Base-by-base conservation (phyloP, 2,888 invertebrate genomes). In the Cephonodes hylas region DNA sequence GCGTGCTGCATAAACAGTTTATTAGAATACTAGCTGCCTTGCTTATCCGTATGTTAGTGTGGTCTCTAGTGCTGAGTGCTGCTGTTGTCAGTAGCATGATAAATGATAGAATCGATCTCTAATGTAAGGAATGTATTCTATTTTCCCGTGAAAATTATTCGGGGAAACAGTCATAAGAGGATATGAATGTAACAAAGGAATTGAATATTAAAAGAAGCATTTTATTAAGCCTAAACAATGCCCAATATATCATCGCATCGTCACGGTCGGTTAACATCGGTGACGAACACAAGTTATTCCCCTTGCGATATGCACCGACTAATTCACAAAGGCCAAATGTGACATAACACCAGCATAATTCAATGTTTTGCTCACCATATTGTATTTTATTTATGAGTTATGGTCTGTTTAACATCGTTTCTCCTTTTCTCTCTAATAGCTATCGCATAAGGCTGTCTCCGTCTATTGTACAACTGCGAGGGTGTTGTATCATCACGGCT, bases 321-420 rank as follows among this genome's bases (percentile, higher is more conserved):
- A 91, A 91, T 91, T 91, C 85, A 89, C 91, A 91, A 91, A 91
- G 91, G 90, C 91, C 92, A 91, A 91, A 91, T 92, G 92, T 91
- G 92, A 91, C 91, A 91, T 92, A 92, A 92, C 92, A 91, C 90
- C 89, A 73, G 87, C 90, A 92, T 91, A 92, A 92, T 92, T 91
- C 91, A 92, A 91, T 93, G 92, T 93, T 93, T 91, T 93, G 93
- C 91, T 92, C 93, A 93, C 93, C 93, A 93, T 93, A 93, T 93
- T 93, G 91, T 92, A 89, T 89, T 93, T 93, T 93, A 93, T 93
- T 93, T 93, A 93, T 93, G 91, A 91, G 91, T 91, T 89, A 92
- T 91, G 89, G 86, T 73, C 85, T 78, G 86, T 83, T 84, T 86
- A 84, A 74, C 83, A 72, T 80, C 61, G 44, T 71, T 65, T 69